Evolutionary conservation across 2,113 vertebrate genomes (phyloP).

Genomic region (Halichoerus grypus): DNA sequence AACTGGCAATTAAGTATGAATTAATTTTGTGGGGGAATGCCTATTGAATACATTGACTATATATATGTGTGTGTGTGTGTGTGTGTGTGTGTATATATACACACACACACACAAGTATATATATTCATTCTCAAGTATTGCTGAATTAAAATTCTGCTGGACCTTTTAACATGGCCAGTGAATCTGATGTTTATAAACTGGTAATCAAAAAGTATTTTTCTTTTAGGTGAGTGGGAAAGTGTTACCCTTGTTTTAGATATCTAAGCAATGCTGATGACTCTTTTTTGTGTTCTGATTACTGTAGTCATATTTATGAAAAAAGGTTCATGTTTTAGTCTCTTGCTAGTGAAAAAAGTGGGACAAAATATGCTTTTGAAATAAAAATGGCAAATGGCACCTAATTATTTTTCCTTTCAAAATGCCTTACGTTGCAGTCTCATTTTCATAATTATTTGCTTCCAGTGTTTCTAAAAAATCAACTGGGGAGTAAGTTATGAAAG

Average conservation of each 20-base stretch:
- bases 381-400: conserved; percentile 76
- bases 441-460: conserved; percentile 84
- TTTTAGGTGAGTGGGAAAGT: conserved; percentile 81
- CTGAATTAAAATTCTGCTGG: conserved; percentile 84
- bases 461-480: conserved; percentile 83
- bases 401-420: conserved; percentile 82
- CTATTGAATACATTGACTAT: conserved; percentile 84
- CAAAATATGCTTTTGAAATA: conserved; percentile 82
- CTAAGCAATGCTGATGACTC: conserved; percentile 77
- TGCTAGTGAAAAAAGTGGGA: conserved; percentile 81
- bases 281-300: conserved; percentile 85
- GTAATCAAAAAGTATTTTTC: conserved; percentile 81
- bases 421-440: conserved; percentile 84
- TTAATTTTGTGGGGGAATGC: conserved; percentile 81
- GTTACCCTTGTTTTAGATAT: conserved; percentile 84
- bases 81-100: not conserved
- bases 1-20: conserved; percentile 82
- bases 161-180: conserved; percentile 78
- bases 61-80: conserved; percentile 46
- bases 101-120: conserved; percentile 22
- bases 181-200: conserved; percentile 81
- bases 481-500: conserved; percentile 72
- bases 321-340: conserved; percentile 81
- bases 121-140: conserved; percentile 80
- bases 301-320: conserved; percentile 85